These are phyloP conservation scores for Drosophila athabasca DNA, from an alignment of 1,140 invertebrate species.

Conservation along the genomic window DNA sequence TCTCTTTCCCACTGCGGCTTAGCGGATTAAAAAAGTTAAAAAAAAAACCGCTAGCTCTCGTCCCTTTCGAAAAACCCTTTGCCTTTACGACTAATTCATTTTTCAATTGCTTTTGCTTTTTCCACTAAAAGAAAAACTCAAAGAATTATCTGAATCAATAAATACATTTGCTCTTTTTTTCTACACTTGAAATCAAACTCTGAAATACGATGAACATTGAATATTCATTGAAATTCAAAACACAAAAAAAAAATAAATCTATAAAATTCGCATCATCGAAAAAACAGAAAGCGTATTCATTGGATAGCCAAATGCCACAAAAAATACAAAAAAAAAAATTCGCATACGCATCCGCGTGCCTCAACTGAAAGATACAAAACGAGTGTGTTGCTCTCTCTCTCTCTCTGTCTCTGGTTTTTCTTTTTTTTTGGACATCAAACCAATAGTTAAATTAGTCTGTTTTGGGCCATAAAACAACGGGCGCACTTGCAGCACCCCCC, in stretches of 20 bases:
- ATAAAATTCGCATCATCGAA: constrained; percentile 46
- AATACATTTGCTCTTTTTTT: constrained; percentile 7
- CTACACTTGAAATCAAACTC: no score
- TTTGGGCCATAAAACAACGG: constrained; percentile 55
- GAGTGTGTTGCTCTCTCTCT: neutral
- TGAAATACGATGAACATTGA: neutral
- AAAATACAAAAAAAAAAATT: no score
- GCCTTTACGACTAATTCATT: no score
- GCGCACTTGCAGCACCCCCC: neutral
- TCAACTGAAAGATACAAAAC: no score
- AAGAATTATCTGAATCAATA: constrained; percentile 20
- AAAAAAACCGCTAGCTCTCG: no score
- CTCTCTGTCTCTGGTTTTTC: constrained; percentile 9
- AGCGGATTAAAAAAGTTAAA: no score
- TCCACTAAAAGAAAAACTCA: neutral
- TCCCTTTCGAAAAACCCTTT: no score
- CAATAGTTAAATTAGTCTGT: constrained; percentile 65
- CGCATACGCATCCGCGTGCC: no score
- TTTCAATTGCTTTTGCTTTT: no score
- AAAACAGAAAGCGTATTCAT: neutral
- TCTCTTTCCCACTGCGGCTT: no score
- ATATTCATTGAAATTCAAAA: constrained; percentile 60
- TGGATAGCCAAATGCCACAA: no score
- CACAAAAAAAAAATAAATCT: constrained; percentile 46
- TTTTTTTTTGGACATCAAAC: neutral